Evolutionary conservation across 2,888 invertebrate species (phyloP).

Genomic region (Pollenia angustigena): DNA sequence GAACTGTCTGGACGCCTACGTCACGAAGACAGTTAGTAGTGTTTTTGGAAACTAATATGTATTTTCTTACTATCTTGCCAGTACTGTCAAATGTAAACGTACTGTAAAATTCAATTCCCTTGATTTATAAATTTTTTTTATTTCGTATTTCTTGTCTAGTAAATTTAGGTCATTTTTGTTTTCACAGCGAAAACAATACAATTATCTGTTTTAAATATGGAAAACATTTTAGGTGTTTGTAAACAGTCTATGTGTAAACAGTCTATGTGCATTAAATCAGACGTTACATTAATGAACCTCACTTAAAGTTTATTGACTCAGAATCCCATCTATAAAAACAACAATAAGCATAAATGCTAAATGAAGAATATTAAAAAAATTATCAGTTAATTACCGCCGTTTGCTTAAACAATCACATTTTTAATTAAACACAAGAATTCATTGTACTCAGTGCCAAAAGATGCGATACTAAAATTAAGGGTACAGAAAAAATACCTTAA

Average conservation of each 20-base stretch:
- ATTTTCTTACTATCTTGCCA: no score
- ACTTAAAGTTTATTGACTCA: conserved; percentile 59
- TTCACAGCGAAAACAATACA: not conserved
- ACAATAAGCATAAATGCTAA: conserved; percentile 14
- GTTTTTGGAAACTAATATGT: no score
- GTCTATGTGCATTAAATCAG: conserved; percentile 3
- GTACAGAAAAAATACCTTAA: not conserved
- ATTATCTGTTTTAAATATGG: conserved; percentile 35
- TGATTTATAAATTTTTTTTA: not conserved
- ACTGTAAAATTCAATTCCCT: no score
- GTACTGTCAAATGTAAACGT: no score
- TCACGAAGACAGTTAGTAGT: no score
- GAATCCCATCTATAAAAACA: conserved; percentile 36
- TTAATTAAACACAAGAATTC: conserved; percentile 12
- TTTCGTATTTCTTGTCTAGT: conserved; percentile 6
- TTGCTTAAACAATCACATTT: not conserved
- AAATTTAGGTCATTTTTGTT: conserved; percentile 34
- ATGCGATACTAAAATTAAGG: not conserved
- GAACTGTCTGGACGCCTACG: no score
- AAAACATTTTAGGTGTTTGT: conserved; percentile 18
- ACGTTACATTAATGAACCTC: conserved; percentile 34
- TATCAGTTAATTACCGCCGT: conserved; percentile 47
- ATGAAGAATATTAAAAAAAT: conserved; percentile 43
- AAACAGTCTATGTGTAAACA: conserved; percentile 26
- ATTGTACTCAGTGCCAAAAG: not conserved